phyloP scores from a whole-genome alignment of 2,113 vertebrate species.

The Gavia stellata region DNA sequence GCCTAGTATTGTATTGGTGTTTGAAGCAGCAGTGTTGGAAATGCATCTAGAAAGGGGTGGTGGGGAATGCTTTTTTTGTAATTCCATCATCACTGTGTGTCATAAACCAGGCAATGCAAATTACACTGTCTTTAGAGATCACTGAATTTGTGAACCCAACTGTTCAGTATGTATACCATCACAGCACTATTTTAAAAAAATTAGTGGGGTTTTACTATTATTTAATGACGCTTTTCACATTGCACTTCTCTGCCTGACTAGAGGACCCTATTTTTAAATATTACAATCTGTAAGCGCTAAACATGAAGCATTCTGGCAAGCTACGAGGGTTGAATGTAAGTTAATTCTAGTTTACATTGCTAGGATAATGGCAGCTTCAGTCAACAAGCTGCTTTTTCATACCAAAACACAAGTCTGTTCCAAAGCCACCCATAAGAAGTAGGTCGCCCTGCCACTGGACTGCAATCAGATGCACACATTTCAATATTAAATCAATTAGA shows the following conservation, averaged over 20 bases:
- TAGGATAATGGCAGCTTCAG: background rate
- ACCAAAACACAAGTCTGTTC: background rate
- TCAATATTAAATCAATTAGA: background rate
- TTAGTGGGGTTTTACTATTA: background rate
- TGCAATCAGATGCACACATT: background rate
- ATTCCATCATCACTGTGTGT: background rate
- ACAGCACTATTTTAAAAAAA: background rate
- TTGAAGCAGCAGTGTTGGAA: background rate
- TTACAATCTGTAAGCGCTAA: background rate
- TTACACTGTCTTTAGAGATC: background rate
- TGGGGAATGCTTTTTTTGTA: background rate
- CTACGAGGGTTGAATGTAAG: accelerated
- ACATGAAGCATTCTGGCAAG: background rate
- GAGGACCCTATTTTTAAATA: background rate
- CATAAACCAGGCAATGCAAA: background rate
- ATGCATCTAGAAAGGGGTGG: background rate
- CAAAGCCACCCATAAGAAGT: background rate
- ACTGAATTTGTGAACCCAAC: background rate
- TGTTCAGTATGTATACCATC: background rate
- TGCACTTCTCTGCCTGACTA: background rate
- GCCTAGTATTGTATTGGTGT: accelerated
- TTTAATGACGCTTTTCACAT: background rate
- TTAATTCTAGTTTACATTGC: background rate
- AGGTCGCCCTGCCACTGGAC: background rate
- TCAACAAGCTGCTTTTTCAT: background rate